Conservation (phyloP, 2,888 invertebrate genomes). For the Neoascia interrupta region DNA sequence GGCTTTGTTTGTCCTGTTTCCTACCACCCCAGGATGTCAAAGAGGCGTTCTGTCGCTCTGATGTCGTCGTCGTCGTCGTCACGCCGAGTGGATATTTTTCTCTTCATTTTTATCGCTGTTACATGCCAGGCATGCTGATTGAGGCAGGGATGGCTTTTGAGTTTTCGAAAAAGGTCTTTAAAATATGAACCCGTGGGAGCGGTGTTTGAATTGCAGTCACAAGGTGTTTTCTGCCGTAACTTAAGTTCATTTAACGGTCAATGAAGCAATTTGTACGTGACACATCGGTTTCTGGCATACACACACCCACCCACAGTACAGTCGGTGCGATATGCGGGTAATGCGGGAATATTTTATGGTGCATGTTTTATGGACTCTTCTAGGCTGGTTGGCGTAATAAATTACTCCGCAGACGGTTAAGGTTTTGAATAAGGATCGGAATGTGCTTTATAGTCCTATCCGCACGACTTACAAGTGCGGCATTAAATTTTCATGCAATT, state of each 20-base stretch:
- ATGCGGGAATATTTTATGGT: no score
- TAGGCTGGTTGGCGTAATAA: no score
- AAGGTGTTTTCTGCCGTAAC: conserved; percentile 29
- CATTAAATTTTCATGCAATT: no score
- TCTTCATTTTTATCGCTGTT: conserved; percentile 33
- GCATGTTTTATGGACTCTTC: no score
- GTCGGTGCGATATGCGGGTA: no score
- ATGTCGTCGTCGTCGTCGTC: conserved; percentile 45
- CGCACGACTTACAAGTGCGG: no score
- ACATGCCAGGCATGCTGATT: conserved; percentile 53
- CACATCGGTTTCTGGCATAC: not conserved
- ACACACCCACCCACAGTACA: not conserved
- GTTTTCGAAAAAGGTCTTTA: conserved; percentile 5
- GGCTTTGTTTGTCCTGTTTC: no score
- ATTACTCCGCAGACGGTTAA: no score
- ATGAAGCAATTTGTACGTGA: conserved; percentile 59
- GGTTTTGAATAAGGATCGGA: no score
- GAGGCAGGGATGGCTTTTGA: not conserved
- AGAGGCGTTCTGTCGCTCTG: conserved; percentile 3
- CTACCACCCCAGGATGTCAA: not conserved
- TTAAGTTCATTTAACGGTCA: conserved; percentile 47
- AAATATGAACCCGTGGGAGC: not conserved
- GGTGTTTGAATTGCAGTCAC: not conserved
- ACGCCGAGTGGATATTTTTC: conserved; percentile 48
- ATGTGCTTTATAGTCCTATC: no score